These are phyloP conservation scores for Chrysodeixis includens DNA, from an alignment of 2,888 invertebrate species.

Conservation along the genomic window DNA sequence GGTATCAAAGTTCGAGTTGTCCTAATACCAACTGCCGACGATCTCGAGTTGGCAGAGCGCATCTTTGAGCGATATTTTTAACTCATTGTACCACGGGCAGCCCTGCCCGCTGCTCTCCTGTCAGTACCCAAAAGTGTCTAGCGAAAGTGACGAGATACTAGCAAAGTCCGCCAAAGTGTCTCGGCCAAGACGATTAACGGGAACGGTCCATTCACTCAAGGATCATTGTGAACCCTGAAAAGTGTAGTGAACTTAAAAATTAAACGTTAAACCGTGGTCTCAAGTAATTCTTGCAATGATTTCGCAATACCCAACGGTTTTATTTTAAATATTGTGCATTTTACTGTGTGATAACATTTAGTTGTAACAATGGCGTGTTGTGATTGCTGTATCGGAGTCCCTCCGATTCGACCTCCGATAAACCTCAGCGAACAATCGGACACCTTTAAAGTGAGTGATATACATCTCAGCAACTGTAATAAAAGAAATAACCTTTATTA, in stretches of 20 bases:
- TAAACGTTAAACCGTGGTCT: slow-evolving; percentile 46
- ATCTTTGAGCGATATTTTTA: slow-evolving; percentile 89
- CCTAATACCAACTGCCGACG: slow-evolving; percentile 78
- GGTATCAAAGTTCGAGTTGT: slow-evolving; percentile 85
- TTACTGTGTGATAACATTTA: slow-evolving; percentile 71
- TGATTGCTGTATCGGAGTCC: slow-evolving; percentile 91
- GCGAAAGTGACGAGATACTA: slow-evolving; percentile 83
- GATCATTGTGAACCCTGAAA: slow-evolving; percentile 54
- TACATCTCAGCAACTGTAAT: slow-evolving; percentile 29
- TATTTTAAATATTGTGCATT: slow-evolving; percentile 70
- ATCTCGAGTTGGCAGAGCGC: slow-evolving; percentile 86
- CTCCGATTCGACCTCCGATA: slow-evolving; percentile 93
- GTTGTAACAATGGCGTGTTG: slow-evolving; percentile 89
- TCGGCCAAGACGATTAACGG: slow-evolving; percentile 57
- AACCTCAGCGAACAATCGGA: slow-evolving; percentile 93
- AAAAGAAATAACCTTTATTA: slow-evolving; percentile 14
- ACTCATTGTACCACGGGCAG: slow-evolving; percentile 87
- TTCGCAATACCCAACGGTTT: slow-evolving; percentile 77
- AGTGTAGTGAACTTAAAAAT: slow-evolving; percentile 59
- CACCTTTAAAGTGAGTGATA: slow-evolving; percentile 92
- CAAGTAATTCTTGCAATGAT: slow-evolving; percentile 64
- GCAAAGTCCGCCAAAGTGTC: slow-evolving; percentile 65
- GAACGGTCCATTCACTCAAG: slow-evolving; percentile 51
- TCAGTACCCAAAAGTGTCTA: slow-evolving; percentile 77
- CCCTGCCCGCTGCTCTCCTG: slow-evolving; percentile 83